Conservation (phyloP, 2,888 invertebrate genomes). For the Clostera curtula region DNA sequence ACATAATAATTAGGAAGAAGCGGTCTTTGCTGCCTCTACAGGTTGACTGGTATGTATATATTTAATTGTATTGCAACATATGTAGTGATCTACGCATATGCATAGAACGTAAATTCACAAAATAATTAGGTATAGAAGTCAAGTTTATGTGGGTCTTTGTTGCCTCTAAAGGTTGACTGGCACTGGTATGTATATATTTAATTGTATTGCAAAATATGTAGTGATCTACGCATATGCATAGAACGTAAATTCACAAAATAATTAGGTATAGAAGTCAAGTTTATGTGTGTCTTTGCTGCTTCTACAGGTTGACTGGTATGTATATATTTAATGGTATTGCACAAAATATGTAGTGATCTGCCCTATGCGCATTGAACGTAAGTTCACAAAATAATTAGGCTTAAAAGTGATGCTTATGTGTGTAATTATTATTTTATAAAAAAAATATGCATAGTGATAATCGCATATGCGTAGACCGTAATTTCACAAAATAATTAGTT, state of each 20-base stretch:
- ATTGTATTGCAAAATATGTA: no score
- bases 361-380: no score
- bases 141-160: conserved; percentile 33
- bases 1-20: conserved; percentile 38
- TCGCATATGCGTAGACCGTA: no score
- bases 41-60: conserved; percentile 70
- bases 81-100: no score
- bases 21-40: conserved; percentile 56
- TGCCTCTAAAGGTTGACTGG: conserved; percentile 73
- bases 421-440: conserved; percentile 56
- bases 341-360: no score
- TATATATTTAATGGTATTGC: conserved; percentile 14
- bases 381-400: conserved; percentile 35
- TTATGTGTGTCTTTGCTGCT: conserved; percentile 58
- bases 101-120: no score
- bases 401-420: no score
- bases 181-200: conserved; percentile 54
- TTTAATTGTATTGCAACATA: no score
- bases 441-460: no score
- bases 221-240: no score
- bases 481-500: no score
- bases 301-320: conserved; percentile 73
- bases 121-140: conserved; percentile 39
- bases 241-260: conserved; percentile 28
- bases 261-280: conserved; percentile 44